These are phyloP conservation scores for Parapristionchus giblindavisi DNA, from an alignment of 2,888 invertebrate species.

Conservation along the genomic window DNA sequence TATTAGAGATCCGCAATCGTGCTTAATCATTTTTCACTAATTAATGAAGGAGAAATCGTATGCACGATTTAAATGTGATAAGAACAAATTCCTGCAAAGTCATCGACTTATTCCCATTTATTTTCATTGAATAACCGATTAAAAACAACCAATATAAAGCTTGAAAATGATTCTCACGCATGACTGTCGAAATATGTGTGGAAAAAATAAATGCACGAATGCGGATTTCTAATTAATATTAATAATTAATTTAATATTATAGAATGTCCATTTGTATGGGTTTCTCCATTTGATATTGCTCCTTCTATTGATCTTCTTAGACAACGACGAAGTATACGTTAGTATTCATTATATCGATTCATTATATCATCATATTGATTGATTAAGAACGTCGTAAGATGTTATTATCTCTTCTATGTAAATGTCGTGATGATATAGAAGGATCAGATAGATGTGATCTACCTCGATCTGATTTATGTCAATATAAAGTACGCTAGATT, in stretches of 20 bases:
- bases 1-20: background rate
- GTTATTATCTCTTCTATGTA: background rate
- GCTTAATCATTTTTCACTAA: too few relatives aligned
- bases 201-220: too few relatives aligned
- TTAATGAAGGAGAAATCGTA: too few relatives aligned
- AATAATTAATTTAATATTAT: too few relatives aligned
- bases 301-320: background rate
- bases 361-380: background rate
- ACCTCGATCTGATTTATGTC: background rate
- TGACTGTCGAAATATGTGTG: too few relatives aligned
- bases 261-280: conserved; percentile 31
- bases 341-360: background rate
- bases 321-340: background rate
- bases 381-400: background rate
- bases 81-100: too few relatives aligned
- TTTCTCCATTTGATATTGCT: conserved; percentile 18
- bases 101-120: too few relatives aligned
- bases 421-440: background rate
- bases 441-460: conserved; percentile 14
- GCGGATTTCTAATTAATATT: too few relatives aligned
- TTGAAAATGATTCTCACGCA: too few relatives aligned
- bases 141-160: too few relatives aligned
- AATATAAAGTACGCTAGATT: background rate
- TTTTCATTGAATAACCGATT: too few relatives aligned
- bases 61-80: too few relatives aligned